These are phyloP conservation scores for Gambusia yucatana DNA, from an alignment of 2,797 vertebrate species.

Conservation along the genomic window DNA sequence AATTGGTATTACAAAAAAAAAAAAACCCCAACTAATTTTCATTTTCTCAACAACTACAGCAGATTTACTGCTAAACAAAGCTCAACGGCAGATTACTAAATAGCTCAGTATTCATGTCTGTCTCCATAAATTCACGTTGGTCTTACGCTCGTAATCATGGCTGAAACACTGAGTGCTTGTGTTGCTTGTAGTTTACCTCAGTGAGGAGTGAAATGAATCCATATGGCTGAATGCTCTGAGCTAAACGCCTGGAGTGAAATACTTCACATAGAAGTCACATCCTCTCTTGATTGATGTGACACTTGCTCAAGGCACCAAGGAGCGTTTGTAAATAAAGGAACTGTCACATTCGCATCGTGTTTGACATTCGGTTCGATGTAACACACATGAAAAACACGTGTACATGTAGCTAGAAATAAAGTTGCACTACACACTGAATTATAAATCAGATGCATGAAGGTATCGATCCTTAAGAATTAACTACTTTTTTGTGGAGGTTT, in stretches of 20 bases:
- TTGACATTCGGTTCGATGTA: background rate
- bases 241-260: constrained; percentile 33
- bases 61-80: constrained; percentile 24
- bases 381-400: background rate
- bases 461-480: background rate
- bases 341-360: background rate
- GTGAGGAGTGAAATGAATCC: constrained; percentile 29
- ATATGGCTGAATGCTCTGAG: constrained; percentile 11
- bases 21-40: background rate
- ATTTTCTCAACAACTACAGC: constrained; percentile 9
- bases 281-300: constrained; percentile 17
- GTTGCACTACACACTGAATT: constrained; percentile 1
- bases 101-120: constrained; percentile 16
- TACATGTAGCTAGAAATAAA: background rate
- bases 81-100: constrained; percentile 11
- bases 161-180: constrained; percentile 24
- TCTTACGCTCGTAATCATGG: constrained; percentile 3
- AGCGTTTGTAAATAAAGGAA: constrained; percentile 2
- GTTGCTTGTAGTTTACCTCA: constrained; percentile 34
- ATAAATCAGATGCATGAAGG: background rate
- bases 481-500: background rate
- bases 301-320: background rate
- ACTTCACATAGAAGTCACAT: constrained; percentile 21
- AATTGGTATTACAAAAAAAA: background rate
- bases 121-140: constrained; percentile 3